A percentile compares a stretch with the other conserved stretches of the same genome.
Evolutionary conservation across 2,797 vertebrate species (phyloP).

Genomic region (Gadopsis bispinosus): DNA sequence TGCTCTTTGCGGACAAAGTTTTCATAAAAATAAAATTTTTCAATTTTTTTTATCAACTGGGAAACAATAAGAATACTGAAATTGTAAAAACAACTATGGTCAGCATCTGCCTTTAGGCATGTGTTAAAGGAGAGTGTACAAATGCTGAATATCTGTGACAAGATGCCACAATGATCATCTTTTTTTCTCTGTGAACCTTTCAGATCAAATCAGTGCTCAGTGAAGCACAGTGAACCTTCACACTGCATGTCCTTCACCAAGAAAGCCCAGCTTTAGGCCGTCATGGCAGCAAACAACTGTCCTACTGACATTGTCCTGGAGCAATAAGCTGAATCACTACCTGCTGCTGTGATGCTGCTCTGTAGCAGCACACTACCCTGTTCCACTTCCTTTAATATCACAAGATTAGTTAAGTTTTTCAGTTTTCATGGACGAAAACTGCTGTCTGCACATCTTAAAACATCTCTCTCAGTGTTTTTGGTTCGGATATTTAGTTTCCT

Average conservation of each 20-base stretch:
- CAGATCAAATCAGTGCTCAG: constrained; percentile 15
- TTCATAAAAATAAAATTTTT: too few species aligned
- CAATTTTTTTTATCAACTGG: neutral
- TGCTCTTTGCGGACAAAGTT: constrained; percentile 27
- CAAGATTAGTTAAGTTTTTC: neutral
- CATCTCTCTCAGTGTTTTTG: neutral
- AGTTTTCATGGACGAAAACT: neutral
- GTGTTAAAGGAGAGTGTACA: neutral
- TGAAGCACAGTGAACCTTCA: constrained; percentile 16
- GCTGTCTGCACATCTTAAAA: neutral
- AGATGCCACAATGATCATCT: constrained; percentile 3
- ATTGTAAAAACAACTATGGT: neutral
- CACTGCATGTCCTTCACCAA: constrained; percentile 21
- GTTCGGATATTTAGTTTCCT: neutral
- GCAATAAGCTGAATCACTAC: constrained; percentile 5
- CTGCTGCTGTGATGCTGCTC: constrained; percentile 19
- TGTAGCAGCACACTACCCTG: neutral
- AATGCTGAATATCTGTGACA: constrained; percentile 20
- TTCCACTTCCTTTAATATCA: neutral
- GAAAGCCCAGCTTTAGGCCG: constrained; percentile 5
- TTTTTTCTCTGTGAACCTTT: constrained; percentile 9
- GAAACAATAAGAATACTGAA: neutral
- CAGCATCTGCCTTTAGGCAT: neutral
- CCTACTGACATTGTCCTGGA: constrained; percentile 10
- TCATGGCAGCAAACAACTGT: neutral